A percentile compares a stretch with the other conserved stretches of the same genome.
These are phyloP conservation scores for Galagoides demidoff DNA, from an alignment of 2,797 vertebrate genomes.

Conservation along the genomic window DNA sequence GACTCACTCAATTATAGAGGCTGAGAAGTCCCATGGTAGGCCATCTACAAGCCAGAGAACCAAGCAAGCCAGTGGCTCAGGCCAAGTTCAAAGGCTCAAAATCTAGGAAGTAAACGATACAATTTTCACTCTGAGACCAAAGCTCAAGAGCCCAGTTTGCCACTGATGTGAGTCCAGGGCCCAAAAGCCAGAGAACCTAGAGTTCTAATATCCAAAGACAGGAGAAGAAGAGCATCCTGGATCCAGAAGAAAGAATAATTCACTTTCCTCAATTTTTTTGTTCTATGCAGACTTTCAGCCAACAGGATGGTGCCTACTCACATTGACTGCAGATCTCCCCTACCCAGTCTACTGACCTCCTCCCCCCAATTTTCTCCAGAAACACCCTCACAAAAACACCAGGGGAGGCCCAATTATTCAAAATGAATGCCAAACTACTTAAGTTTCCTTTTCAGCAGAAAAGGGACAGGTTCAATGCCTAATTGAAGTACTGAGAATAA, in stretches of 20 bases:
- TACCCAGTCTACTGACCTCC: too few species aligned
- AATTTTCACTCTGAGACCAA: too few species aligned
- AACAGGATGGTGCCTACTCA: too few species aligned
- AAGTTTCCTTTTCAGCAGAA: not conserved
- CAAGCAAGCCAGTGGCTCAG: not conserved
- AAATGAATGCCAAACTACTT: not conserved
- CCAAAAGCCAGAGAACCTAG: not conserved
- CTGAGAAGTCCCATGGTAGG: not conserved
- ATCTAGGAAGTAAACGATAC: not conserved
- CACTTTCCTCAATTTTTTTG: not conserved
- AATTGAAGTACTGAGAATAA: not conserved
- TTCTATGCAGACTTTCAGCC: not conserved
- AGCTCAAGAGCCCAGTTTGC: not conserved
- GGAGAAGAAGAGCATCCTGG: not conserved
- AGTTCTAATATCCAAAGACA: not conserved
- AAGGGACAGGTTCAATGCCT: not conserved
- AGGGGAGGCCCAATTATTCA: not conserved
- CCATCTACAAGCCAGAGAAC: not conserved
- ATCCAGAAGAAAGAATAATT: not conserved
- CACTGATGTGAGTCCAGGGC: not conserved
- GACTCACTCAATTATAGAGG: not conserved
- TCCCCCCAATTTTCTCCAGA: not conserved
- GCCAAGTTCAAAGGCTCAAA: not conserved
- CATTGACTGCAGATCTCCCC: not conserved
- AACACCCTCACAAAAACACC: not conserved